Conservation (phyloP, 2,113 vertebrate genomes). For the Romanogobio albipinnatus region DNA sequence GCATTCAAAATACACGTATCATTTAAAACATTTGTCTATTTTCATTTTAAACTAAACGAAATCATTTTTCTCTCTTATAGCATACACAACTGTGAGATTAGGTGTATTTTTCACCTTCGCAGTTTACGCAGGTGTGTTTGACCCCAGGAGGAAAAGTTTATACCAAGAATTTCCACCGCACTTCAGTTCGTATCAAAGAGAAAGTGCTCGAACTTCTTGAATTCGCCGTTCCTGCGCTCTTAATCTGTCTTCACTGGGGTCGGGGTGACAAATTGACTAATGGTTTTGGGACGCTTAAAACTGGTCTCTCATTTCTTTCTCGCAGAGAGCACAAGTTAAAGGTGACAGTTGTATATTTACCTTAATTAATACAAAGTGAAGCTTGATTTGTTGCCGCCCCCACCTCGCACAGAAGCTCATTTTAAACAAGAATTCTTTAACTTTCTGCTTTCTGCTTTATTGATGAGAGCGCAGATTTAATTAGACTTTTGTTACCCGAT, state of each 20-base stretch:
- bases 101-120: background rate
- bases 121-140: slow-evolving; percentile 33
- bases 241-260: slow-evolving; percentile 53
- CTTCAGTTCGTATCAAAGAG: slow-evolving; percentile 27
- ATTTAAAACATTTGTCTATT: background rate
- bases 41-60: background rate
- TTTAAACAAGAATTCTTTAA: slow-evolving; percentile 33
- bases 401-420: slow-evolving; percentile 51
- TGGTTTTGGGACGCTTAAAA: slow-evolving; percentile 55
- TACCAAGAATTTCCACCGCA: slow-evolving; percentile 4
- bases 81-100: background rate
- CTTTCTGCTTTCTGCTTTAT: slow-evolving; percentile 9
- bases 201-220: background rate
- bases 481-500: background rate
- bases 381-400: slow-evolving; percentile 55
- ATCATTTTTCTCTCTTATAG: background rate
- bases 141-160: slow-evolving; percentile 26
- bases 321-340: slow-evolving; percentile 47
- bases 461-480: background rate
- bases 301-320: slow-evolving; percentile 55
- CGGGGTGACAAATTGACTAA: slow-evolving; percentile 62
- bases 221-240: slow-evolving; percentile 10
- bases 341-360: slow-evolving; percentile 67
- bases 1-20: background rate
- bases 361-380: slow-evolving; percentile 59